Conservation (phyloP, 2,113 vertebrate genomes). For the Sturnira hondurensis region DNA sequence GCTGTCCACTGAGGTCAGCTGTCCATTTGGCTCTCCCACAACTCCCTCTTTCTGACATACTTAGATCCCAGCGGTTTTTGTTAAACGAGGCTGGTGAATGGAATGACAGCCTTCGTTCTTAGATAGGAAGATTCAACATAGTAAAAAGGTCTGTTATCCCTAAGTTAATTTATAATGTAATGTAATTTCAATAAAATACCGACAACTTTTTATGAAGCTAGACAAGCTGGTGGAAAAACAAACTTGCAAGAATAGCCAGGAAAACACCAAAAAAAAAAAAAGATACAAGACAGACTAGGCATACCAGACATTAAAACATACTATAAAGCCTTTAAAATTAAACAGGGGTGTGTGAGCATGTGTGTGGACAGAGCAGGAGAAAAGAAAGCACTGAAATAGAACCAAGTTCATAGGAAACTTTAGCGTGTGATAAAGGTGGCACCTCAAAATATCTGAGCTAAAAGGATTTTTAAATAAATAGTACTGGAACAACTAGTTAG, state of each 20-base stretch:
- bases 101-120: not conserved
- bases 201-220: slow-evolving; percentile 1
- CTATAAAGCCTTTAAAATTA: slow-evolving; percentile 8
- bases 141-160: not conserved
- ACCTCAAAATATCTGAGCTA: slow-evolving; percentile 23
- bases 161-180: slow-evolving; percentile 25
- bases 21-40: not conserved
- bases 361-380: not conserved
- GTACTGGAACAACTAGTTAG: not conserved
- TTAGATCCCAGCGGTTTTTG: not conserved
- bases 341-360: not conserved
- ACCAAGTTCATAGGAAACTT: not conserved
- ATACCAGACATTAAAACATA: not conserved
- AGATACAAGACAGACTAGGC: not conserved
- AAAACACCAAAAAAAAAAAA: not conserved
- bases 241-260: not conserved
- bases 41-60: not conserved
- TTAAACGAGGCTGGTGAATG: not conserved
- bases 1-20: not conserved
- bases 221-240: not conserved
- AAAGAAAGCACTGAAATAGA: not conserved
- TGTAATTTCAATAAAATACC: not conserved
- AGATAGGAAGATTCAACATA: not conserved
- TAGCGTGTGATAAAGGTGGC: not conserved
- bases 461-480: not conserved